Percentiles rank a stretch among this genome's conserved stretches.
phyloP scores from a whole-genome alignment of 2,113 vertebrate species.

The Callipepla californica region DNA sequence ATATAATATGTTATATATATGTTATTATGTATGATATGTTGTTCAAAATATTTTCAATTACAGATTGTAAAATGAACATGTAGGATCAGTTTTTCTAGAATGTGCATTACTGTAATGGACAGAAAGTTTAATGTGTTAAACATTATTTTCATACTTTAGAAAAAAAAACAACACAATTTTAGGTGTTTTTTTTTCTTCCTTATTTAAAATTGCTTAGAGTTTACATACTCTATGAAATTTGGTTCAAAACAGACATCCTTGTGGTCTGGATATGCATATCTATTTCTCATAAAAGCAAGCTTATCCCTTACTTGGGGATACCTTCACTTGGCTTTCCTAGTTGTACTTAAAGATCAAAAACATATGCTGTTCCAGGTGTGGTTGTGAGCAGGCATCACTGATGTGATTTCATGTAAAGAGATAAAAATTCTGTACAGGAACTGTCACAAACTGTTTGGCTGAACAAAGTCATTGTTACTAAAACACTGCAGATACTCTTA shows the following conservation, averaged over 20 bases:
- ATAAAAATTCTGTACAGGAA: constrained; percentile 84
- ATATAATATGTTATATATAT: background rate
- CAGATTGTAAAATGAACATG: background rate
- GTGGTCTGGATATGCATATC: background rate
- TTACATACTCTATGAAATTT: background rate
- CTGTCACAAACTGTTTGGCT: constrained; percentile 84
- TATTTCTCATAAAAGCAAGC: background rate
- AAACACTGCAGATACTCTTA: constrained; percentile 85
- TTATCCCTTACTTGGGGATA: constrained; percentile 35
- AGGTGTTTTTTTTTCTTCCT: background rate
- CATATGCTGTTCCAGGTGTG: constrained; percentile 84
- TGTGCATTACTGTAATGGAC: background rate
- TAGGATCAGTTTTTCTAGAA: constrained; percentile 29
- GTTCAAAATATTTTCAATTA: background rate
- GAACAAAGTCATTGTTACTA: constrained; percentile 79
- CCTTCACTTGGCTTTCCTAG: constrained; percentile 52
- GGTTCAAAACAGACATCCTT: background rate
- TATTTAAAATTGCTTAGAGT: background rate
- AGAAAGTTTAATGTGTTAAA: background rate
- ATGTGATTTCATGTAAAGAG: constrained; percentile 85
- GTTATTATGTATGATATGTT: background rate
- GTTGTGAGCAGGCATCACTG: constrained; percentile 73
- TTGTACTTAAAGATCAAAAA: constrained; percentile 80
- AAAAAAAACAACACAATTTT: background rate
- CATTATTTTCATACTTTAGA: background rate